These are phyloP conservation scores for Apis laboriosa DNA, from an alignment of 1,140 invertebrate genomes.

Conservation along the genomic window DNA sequence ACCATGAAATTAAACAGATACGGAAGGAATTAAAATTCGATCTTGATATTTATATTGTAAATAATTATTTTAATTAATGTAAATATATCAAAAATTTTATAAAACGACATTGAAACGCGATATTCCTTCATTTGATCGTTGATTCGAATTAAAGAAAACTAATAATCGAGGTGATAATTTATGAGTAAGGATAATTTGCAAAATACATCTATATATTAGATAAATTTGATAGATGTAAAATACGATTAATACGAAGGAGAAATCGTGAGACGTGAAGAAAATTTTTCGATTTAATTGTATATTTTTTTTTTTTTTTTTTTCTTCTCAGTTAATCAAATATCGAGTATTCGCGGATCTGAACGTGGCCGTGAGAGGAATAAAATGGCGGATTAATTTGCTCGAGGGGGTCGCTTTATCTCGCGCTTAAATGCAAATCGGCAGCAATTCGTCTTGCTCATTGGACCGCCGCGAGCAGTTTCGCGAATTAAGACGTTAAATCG, in stretches of 20 bases:
- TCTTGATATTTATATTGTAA: not conserved
- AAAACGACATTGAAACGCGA: not conserved
- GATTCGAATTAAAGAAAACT: too few relatives aligned
- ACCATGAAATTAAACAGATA: not conserved
- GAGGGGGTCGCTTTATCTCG: conserved; percentile 53
- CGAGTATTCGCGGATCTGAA: too few relatives aligned
- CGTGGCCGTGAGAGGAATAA: conserved; percentile 25
- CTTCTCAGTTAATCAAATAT: too few relatives aligned
- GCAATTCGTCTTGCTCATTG: conserved; percentile 65
- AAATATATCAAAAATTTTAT: not conserved
- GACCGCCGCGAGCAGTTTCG: conserved; percentile 55
- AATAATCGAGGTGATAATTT: not conserved
- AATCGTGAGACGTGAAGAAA: too few relatives aligned
- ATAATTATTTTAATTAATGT: not conserved
- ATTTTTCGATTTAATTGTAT: not conserved
- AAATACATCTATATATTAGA: too few relatives aligned
- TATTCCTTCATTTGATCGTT: too few relatives aligned
- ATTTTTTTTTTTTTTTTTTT: not conserved
- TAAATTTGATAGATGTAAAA: too few relatives aligned
- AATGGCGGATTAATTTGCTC: conserved; percentile 62
- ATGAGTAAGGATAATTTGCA: not conserved
- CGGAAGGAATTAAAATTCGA: not conserved
- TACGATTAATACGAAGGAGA: too few relatives aligned
- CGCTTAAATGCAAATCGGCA: conserved; percentile 63
- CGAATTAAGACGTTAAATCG: conserved; percentile 60